Base-by-base conservation (phyloP, 2,888 invertebrate species). In the Corythucha ciliata region DNA sequence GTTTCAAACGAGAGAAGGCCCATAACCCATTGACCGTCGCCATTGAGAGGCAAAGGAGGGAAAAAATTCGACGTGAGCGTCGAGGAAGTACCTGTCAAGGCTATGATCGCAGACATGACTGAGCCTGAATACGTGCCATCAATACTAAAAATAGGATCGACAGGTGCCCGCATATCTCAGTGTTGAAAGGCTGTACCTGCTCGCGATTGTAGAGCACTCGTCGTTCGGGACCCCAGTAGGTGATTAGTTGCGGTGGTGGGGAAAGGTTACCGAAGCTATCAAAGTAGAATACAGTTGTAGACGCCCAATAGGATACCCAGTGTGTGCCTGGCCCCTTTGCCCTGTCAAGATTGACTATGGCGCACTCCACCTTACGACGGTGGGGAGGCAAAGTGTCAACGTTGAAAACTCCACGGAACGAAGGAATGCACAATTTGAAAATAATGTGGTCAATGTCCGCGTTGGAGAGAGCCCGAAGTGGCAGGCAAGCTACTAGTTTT, bases 351-450 rank as follows among this genome's bases (percentile, higher is more conserved):
- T 62, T 60, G 7, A 61, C 45, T 12, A 59, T 55, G 6, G 48
- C 57, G 2, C 40, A 54, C 52, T 61, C 58, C n/a, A 41, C 46
- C 16, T 20, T 18, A 4, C 4, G 20, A n/a, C 14, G n/a, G n/a
- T n/a, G n/a, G 7, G 34, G 45, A 1, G 59, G 59, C 36, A 60
- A 48, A 18, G 4, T 14, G 44, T 59, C 55, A 44, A 52, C 44
- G 60, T 61, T 60, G 39, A 55, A 58, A 20, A 61, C 55, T 10
- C 55, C 58, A 20, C 56, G 53, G 50, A 62, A 62, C 41, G 56
- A 21, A 29, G 54, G 56, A 39, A 60, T 60, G 22, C 40, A n/a
- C 20, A 40, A 16, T 22, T 18, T 16, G 7, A 3, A 12, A 8
- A 34, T 26, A 44, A 55, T 53, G 22, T 54, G 55, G 2, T 53